These are phyloP conservation scores for Sylvilagus floridanus DNA, from an alignment of 2,797 vertebrate species.

Conservation along the genomic window DNA sequence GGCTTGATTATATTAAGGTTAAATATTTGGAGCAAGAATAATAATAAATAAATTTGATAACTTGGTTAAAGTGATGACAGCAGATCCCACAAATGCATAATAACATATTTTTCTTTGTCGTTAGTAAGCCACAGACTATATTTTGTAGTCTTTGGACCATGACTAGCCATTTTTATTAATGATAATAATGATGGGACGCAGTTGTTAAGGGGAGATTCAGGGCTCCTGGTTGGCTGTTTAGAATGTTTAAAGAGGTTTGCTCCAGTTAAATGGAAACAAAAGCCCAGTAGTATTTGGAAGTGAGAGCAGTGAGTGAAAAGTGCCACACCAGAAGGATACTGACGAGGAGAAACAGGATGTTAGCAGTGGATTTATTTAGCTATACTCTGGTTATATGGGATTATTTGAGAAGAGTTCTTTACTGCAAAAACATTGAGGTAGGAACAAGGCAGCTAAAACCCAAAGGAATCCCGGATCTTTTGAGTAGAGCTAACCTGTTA, in stretches of 20 bases:
- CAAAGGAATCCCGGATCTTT: background rate
- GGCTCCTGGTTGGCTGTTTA: background rate
- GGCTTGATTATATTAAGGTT: background rate
- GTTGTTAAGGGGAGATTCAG: background rate
- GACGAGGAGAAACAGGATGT: background rate
- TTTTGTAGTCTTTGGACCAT: slow-evolving; percentile 12
- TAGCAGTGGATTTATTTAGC: slow-evolving; percentile 23
- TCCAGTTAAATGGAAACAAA: slow-evolving; percentile 18
- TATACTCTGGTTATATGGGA: background rate
- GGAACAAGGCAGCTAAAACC: background rate
- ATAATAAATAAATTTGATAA: background rate
- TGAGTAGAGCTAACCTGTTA: background rate
- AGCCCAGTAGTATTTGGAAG: background rate
- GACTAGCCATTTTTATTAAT: slow-evolving; percentile 6
- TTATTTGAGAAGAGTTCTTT: slow-evolving; percentile 37
- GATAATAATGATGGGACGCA: background rate
- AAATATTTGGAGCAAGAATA: slow-evolving; percentile 11
- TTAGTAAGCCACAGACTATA: background rate
- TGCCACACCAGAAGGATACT: background rate
- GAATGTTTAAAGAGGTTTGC: slow-evolving; percentile 21
- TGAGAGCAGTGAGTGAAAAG: background rate
- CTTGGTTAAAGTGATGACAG: slow-evolving; percentile 41
- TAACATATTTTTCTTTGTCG: background rate
- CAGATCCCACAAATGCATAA: slow-evolving; percentile 6
- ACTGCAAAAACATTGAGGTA: slow-evolving; percentile 13